Evolutionary conservation across 1,140 invertebrate species (phyloP).

Genomic region (Yoshiicerus persimilis): DNA sequence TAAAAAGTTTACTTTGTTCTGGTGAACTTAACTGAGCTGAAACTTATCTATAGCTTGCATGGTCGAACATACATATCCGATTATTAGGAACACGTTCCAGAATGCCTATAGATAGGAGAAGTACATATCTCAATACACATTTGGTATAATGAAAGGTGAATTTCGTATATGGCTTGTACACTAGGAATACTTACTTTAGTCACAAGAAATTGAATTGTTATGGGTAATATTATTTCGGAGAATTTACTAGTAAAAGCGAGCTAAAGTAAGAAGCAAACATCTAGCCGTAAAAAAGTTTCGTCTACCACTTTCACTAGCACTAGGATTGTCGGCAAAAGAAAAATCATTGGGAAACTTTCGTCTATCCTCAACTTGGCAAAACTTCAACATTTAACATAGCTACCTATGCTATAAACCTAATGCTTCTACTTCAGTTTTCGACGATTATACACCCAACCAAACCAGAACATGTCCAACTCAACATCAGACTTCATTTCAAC

Average conservation of each 20-base stretch:
- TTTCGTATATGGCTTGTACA: not conserved
- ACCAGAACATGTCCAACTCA: not conserved
- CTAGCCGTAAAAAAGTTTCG: not conserved
- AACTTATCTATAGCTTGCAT: too few species aligned
- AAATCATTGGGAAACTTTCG: not conserved
- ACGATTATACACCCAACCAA: too few species aligned
- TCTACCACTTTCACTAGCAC: not conserved
- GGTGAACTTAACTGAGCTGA: not conserved
- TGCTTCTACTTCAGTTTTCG: not conserved
- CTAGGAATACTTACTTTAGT: not conserved
- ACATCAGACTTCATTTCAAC: not conserved
- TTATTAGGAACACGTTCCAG: too few species aligned
- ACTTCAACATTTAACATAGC: not conserved
- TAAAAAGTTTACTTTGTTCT: not conserved
- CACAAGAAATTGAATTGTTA: not conserved
- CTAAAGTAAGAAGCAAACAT: not conserved
- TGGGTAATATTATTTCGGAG: not conserved
- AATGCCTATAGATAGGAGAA: too few species aligned
- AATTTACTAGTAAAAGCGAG: not conserved
- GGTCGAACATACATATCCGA: too few species aligned
- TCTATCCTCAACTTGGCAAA: not conserved
- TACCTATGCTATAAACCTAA: not conserved
- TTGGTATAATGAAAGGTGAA: not conserved
- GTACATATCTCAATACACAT: not conserved
- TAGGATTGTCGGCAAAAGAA: not conserved